phyloP scores from a whole-genome alignment of 2,888 invertebrate species.

The Belgica antarctica region DNA sequence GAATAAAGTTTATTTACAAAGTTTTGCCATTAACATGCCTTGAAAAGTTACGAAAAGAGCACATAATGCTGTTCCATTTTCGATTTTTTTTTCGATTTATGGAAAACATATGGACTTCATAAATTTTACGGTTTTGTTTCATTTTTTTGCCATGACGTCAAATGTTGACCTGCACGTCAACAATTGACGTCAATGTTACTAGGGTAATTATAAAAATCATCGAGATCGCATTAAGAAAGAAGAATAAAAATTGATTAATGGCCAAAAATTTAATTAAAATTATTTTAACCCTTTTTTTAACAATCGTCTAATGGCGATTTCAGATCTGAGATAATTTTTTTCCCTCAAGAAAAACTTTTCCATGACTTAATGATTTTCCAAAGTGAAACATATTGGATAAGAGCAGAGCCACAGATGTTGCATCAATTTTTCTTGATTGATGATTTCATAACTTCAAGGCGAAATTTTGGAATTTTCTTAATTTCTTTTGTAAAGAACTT shows the following conservation, averaged over 20 bases:
- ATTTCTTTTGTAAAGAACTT: neutral
- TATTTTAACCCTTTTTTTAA: conserved; percentile 16
- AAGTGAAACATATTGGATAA: conserved; percentile 27
- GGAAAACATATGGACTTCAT: too few relatives aligned
- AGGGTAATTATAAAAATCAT: too few relatives aligned
- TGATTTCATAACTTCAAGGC: conserved; percentile 6
- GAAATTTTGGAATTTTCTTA: conserved; percentile 3
- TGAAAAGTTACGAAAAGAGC: too few relatives aligned
- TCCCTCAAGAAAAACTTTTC: conserved; percentile 6
- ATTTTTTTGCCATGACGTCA: too few relatives aligned
- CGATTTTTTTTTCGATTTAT: too few relatives aligned
- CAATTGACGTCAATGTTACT: too few relatives aligned
- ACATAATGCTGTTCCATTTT: too few relatives aligned
- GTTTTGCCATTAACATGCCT: too few relatives aligned
- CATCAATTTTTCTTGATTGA: conserved; percentile 18
- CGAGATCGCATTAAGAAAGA: neutral
- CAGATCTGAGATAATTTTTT: conserved; percentile 30
- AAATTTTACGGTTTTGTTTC: too few relatives aligned
- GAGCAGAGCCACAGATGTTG: conserved; percentile 20
- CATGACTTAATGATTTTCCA: conserved; percentile 39
- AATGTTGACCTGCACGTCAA: too few relatives aligned
- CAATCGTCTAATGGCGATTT: conserved; percentile 38
- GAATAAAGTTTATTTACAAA: too few relatives aligned
- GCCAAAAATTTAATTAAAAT: conserved; percentile 38
- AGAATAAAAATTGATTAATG: conserved; percentile 33